Evolutionary conservation across 2,113 vertebrate genomes (phyloP), one percentile per base, ranked within the genome.

Genomic region (Nesogale talazaci): DNA sequence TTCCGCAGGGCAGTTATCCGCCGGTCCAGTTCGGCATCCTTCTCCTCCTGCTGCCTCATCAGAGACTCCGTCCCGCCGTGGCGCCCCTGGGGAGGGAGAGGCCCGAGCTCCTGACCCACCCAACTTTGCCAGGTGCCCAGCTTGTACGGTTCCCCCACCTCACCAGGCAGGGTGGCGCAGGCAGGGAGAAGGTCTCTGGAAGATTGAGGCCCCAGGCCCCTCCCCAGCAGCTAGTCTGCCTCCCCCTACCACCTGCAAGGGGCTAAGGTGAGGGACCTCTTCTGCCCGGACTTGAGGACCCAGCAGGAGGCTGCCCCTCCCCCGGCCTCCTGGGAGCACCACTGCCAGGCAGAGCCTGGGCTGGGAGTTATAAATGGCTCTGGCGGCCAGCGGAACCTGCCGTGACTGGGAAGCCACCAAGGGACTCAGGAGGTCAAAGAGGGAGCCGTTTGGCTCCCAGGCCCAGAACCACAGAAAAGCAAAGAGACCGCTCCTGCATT

Each of bases 1-100:
- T 99, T 99, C 83, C 99, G 98, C 91, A 99, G 97, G 86, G 99
- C 99, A 95, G 99, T 96, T 23, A 99, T 99, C 97, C 99, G 99
- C 95, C 98, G 99, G 94, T 99, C 99, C 10, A 99, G 98, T 90
- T 99, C 99, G 4, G 98, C 98, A 90, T 99, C 99, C 88, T 98
- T 99, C 90, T 99, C 98, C 75, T 99, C 98, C 87, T 99, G 99
- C 96, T 98, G 98, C 95, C 97, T 98, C 92, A 98, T 83, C 89
- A 98, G 97, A 10, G 98, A 97, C 94, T 99, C 98, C 15, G 98
- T 98, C 92, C 97, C 95, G 31, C 97, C 95, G 31, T 94, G 86
- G 70, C 96, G 89, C 79, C 97, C 98, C 99, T 99, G 96, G 65
- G 20, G 63, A 29, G 40, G 17, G 90, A 34, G 34, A 52, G 46